Percentiles rank a stretch among this genome's conserved stretches.
Conservation (phyloP, 2,113 vertebrate species). For the Carollia perspicillata region DNA sequence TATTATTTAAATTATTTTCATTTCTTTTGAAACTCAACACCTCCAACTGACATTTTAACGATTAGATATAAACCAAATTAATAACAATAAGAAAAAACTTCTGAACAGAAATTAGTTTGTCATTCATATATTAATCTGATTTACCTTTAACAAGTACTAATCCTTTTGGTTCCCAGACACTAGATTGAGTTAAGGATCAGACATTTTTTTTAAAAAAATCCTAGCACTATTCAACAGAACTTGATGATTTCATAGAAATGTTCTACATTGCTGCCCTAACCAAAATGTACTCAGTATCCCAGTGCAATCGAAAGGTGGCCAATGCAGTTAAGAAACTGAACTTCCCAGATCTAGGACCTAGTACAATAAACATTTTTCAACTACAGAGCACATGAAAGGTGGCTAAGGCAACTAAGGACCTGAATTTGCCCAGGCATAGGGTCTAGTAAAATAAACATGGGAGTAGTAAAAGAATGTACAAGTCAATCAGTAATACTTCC, state of each 20-base stretch:
- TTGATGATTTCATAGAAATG: background rate
- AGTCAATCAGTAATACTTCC: background rate
- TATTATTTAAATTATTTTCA: background rate
- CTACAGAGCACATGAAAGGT: background rate
- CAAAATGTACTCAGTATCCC: background rate
- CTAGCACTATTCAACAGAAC: background rate
- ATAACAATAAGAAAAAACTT: background rate
- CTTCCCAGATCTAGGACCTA: background rate
- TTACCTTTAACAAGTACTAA: background rate
- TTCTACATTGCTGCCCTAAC: background rate
- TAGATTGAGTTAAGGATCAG: background rate
- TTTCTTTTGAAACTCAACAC: background rate
- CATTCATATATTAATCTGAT: background rate
- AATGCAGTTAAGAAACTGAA: background rate
- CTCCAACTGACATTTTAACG: background rate
- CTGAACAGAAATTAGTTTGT: background rate
- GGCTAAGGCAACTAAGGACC: background rate
- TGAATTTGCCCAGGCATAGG: background rate
- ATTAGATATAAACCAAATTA: background rate
- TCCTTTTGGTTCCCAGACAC: background rate
- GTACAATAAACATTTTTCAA: background rate
- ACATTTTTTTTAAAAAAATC: background rate
- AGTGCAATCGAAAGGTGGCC: background rate
- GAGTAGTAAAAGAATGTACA: background rate
- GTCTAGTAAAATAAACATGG: background rate